Conservation (phyloP, 2,113 vertebrate genomes). For the Nanorana parkeri region DNA sequence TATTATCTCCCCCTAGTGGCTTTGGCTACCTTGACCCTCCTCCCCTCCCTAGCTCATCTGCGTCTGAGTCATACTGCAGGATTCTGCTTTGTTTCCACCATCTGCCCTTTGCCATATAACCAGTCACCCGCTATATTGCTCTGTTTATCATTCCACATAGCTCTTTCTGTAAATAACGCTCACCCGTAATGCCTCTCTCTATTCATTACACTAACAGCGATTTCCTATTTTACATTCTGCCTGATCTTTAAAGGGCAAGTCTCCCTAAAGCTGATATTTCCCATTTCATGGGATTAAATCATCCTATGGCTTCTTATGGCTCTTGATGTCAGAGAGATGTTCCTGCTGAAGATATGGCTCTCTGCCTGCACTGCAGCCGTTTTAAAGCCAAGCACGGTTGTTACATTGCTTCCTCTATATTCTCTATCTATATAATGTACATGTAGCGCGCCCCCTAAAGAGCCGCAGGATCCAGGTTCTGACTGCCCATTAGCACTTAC, state of each 20-base stretch:
- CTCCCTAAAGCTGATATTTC: too few species aligned
- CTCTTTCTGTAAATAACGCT: not conserved
- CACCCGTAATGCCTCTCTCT: not conserved
- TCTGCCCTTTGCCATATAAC: too few species aligned
- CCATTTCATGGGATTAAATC: not conserved
- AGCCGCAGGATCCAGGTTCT: too few species aligned
- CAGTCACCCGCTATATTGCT: too few species aligned
- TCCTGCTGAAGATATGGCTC: too few species aligned
- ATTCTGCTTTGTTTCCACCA: not conserved
- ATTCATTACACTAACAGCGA: not conserved
- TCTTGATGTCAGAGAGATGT: not conserved
- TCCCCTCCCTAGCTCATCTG: not conserved
- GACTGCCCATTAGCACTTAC: too few species aligned
- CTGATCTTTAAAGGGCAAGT: too few species aligned
- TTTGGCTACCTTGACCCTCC: conserved; percentile 20
- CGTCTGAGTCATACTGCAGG: not conserved
- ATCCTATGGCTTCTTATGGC: not conserved
- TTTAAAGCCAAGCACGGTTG: too few species aligned
- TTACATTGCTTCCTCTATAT: too few species aligned
- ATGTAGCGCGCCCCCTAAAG: too few species aligned
- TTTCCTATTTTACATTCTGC: not conserved
- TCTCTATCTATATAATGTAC: too few species aligned
- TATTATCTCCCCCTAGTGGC: not conserved
- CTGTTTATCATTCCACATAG: not conserved
- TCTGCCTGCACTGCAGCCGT: too few species aligned